Evolutionary conservation across 1,140 invertebrate genomes (phyloP).

Genomic region (Trichonephila clavipes): DNA sequence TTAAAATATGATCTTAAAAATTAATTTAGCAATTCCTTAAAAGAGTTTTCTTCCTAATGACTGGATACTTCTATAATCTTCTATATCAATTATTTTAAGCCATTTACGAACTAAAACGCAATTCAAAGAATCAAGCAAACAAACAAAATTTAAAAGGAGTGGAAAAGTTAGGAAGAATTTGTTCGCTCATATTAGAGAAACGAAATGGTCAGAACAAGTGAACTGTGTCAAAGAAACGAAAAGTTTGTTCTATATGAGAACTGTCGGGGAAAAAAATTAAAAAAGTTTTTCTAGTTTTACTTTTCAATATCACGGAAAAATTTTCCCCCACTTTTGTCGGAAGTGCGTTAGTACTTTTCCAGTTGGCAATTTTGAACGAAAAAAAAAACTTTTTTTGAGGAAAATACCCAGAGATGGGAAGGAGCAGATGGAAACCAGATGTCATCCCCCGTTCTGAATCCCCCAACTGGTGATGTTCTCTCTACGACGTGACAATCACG

Average conservation of each 20-base stretch:
- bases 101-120: too few species aligned
- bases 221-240: background rate
- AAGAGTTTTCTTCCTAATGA: too few species aligned
- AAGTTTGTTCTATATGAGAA: slow-evolving; percentile 32
- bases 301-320: slow-evolving; percentile 66
- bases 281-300: background rate
- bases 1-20: too few species aligned
- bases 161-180: background rate
- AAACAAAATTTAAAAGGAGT: too few species aligned
- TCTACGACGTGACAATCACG: slow-evolving; percentile 70
- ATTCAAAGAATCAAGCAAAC: too few species aligned
- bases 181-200: background rate
- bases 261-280: background rate
- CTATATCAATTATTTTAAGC: too few species aligned
- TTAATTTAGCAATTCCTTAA: too few species aligned
- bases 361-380: slow-evolving; percentile 64
- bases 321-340: slow-evolving; percentile 17
- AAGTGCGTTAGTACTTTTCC: slow-evolving; percentile 51
- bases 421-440: slow-evolving; percentile 71
- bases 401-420: slow-evolving; percentile 22
- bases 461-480: slow-evolving; percentile 10
- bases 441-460: slow-evolving; percentile 13
- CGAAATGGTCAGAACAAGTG: slow-evolving; percentile 35
- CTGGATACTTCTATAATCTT: too few species aligned
- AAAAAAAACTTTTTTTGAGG: slow-evolving; percentile 8